phyloP scores from a whole-genome alignment of 2,888 invertebrate genomes.

The Eupithecia insigniata region DNA sequence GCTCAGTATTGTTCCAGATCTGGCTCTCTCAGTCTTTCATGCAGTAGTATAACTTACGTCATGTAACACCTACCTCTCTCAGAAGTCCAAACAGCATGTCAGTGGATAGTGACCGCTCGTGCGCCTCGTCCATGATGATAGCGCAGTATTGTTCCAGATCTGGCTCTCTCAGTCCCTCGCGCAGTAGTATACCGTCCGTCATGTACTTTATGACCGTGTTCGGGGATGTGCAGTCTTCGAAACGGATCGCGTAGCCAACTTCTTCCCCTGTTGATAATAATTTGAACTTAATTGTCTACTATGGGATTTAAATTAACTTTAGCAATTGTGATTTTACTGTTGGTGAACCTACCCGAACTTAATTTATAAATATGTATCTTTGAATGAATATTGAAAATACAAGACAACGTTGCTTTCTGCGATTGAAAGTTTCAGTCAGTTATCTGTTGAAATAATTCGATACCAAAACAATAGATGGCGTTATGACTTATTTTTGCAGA shows the following conservation, averaged over 20 bases:
- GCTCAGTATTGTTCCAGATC: constrained; percentile 86
- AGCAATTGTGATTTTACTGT: no score
- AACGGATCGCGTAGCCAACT: constrained; percentile 99
- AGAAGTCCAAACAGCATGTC: constrained; percentile 98
- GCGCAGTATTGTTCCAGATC: constrained; percentile 99
- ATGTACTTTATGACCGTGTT: constrained; percentile 98
- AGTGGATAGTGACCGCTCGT: constrained; percentile 98
- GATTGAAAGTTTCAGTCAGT: background rate
- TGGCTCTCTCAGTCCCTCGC: constrained; percentile 97
- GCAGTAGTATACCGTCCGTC: constrained; percentile 99
- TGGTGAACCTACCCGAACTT: background rate
- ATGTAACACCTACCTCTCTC: constrained; percentile 88
- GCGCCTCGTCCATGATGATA: constrained; percentile 99
- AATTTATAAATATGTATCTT: background rate
- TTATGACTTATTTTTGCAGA: background rate
- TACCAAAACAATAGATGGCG: background rate
- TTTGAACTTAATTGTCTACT: background rate
- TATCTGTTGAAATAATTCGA: background rate
- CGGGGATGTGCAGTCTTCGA: constrained; percentile 99
- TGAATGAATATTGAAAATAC: background rate
- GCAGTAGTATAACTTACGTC: background rate
- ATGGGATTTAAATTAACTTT: no score
- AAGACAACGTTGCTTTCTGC: background rate
- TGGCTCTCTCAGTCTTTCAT: constrained; percentile 62
- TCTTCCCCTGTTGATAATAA: constrained; percentile 87